These are phyloP conservation scores for Incurvaria masculella DNA, from an alignment of 2,888 invertebrate species.

Conservation along the genomic window DNA sequence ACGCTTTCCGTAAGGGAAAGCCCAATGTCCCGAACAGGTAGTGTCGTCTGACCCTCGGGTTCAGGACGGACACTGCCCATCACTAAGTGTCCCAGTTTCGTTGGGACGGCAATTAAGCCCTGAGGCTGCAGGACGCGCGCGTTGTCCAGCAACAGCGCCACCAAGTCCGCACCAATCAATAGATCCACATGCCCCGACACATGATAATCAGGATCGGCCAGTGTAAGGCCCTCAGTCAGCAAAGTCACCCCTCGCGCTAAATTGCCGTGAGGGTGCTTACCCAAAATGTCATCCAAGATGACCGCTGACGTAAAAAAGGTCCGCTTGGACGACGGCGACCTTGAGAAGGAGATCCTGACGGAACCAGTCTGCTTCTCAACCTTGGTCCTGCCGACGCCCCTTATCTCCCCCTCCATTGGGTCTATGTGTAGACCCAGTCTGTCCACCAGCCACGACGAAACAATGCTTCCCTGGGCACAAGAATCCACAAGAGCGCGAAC, in stretches of 20 bases:
- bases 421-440: no score
- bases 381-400: not conserved
- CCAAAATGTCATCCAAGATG: not conserved
- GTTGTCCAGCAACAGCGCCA: not conserved
- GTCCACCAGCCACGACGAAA: no score
- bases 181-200: not conserved
- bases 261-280: not conserved
- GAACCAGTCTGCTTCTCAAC: not conserved
- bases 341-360: not conserved
- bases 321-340: not conserved
- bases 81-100: not conserved
- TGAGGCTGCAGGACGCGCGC: not conserved
- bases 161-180: not conserved
- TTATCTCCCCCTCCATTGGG: not conserved
- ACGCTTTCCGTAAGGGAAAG: not conserved
- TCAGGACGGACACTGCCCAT: not conserved
- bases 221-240: not conserved
- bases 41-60: not conserved
- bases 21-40: not conserved
- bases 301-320: not conserved
- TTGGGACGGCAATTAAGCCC: not conserved
- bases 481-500: no score
- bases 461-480: no score
- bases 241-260: not conserved
- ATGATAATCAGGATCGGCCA: not conserved